phyloP scores from a whole-genome alignment of 2,113 vertebrate genomes.

The Neogale vison region DNA sequence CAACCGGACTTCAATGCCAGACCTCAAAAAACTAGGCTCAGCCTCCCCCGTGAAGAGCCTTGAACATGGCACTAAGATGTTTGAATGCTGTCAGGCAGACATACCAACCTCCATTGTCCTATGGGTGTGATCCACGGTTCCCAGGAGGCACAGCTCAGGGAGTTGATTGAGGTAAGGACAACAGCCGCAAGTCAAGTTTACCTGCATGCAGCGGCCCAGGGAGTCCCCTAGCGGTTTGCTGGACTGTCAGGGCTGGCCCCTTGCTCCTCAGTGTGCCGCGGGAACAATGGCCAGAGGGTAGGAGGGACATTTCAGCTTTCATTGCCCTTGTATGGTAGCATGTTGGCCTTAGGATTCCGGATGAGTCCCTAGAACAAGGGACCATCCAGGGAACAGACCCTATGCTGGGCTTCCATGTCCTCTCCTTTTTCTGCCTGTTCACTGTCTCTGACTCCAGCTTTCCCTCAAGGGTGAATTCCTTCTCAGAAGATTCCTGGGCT shows the following conservation, averaged over 20 bases:
- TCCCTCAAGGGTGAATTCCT: not conserved
- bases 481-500: not conserved
- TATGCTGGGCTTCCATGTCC: not conserved
- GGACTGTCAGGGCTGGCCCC: not conserved
- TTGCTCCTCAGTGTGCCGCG: not conserved
- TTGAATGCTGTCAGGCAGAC: not conserved
- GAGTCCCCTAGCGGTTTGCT: not conserved
- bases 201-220: too few species aligned
- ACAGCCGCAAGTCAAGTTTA: not conserved
- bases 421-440: not conserved
- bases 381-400: not conserved
- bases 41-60: not conserved
- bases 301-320: not conserved
- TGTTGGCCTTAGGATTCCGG: not conserved
- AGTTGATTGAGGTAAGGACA: not conserved
- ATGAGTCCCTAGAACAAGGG: not conserved
- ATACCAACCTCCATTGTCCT: not conserved
- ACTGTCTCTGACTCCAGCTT: not conserved
- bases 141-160: not conserved
- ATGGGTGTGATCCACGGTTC: not conserved
- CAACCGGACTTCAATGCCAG: not conserved
- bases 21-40: not conserved
- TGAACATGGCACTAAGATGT: not conserved
- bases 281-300: not conserved
- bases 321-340: not conserved